Evolutionary conservation across 2,113 vertebrate genomes (phyloP).

Genomic region (Heterotilapia buettikoferi): DNA sequence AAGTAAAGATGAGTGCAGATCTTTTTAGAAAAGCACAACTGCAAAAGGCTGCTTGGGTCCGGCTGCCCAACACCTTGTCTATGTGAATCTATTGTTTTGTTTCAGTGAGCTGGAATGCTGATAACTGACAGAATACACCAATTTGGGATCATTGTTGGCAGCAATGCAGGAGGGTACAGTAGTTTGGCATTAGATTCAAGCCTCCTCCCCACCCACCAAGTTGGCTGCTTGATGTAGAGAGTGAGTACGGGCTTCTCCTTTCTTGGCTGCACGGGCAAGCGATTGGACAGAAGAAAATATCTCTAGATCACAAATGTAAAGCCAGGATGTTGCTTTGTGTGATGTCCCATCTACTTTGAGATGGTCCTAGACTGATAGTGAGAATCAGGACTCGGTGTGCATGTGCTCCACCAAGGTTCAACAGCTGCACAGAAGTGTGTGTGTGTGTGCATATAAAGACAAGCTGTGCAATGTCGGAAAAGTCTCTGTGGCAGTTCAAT

Average conservation of each 20-base stretch:
- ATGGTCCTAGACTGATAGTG: neutral
- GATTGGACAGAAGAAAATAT: neutral
- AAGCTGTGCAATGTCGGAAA: neutral
- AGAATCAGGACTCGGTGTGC: neutral
- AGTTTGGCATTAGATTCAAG: neutral
- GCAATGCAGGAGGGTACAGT: slow-evolving; percentile 3
- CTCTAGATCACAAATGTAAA: neutral
- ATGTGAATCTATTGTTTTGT: slow-evolving; percentile 25
- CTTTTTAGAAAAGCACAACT: neutral
- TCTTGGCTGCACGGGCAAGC: neutral
- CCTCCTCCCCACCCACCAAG: slow-evolving; percentile 2
- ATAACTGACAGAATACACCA: slow-evolving; percentile 29
- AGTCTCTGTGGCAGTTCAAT: neutral
- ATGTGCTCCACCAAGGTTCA: neutral
- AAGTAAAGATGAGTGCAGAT: neutral
- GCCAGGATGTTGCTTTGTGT: neutral
- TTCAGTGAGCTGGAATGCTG: slow-evolving; percentile 33
- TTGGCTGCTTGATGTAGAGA: neutral
- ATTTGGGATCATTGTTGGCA: slow-evolving; percentile 13
- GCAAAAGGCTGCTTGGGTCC: neutral
- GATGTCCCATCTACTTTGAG: neutral
- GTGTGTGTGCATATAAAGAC: neutral
- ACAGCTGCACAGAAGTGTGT: neutral
- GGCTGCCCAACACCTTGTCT: neutral
- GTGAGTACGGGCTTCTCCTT: neutral